phyloP scores from a whole-genome alignment of 2,113 vertebrate genomes.

The Protomyctophum bolini region DNA sequence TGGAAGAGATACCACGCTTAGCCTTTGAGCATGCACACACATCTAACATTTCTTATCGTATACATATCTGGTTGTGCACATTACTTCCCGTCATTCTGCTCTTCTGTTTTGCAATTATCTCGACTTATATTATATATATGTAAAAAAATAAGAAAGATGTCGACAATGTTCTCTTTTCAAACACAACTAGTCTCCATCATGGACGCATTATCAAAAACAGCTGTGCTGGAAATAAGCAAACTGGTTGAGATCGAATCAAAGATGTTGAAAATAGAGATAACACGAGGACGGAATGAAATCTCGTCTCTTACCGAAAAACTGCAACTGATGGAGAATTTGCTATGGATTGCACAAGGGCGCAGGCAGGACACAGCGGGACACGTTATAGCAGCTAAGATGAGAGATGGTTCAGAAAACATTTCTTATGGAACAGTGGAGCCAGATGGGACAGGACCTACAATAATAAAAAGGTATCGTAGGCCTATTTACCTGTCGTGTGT shows the following conservation, averaged over 20 bases:
- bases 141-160: conserved; percentile 52
- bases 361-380: conserved; percentile 38
- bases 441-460: conserved; percentile 33
- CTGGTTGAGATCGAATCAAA: conserved; percentile 77
- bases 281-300: conserved; percentile 74
- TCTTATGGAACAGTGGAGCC: conserved; percentile 3
- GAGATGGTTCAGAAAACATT: conserved; percentile 25
- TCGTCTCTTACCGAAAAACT: conserved; percentile 72
- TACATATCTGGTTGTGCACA: not conserved
- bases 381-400: conserved; percentile 15
- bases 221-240: conserved; percentile 77
- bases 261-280: conserved; percentile 75
- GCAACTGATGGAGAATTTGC: conserved; percentile 77
- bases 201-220: conserved; percentile 75
- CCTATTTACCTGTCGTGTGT: not conserved
- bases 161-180: conserved; percentile 73
- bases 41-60: not conserved
- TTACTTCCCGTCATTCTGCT: not conserved
- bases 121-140: too few species aligned
- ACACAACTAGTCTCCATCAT: conserved; percentile 76
- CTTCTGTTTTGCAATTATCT: too few species aligned
- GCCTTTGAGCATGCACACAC: conserved; percentile 3
- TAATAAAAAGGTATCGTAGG: not conserved
- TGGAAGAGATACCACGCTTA: not conserved
- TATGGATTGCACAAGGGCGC: conserved; percentile 57